These are phyloP conservation scores for Rutpela maculata DNA, from an alignment of 2,888 invertebrate species.

Conservation along the genomic window DNA sequence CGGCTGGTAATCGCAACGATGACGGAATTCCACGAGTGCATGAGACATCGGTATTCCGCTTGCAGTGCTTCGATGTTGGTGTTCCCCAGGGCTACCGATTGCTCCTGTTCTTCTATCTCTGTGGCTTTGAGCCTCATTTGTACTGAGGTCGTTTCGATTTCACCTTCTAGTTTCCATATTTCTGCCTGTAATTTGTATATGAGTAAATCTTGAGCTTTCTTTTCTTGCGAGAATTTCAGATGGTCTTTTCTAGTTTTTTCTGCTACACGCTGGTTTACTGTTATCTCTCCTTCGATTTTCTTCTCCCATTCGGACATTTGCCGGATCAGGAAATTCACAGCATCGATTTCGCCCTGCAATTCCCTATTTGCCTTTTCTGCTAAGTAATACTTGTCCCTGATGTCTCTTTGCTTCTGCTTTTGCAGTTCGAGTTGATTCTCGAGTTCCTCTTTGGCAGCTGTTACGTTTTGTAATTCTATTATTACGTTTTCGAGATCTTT, in stretches of 20 bases:
- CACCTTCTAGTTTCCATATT: slow-evolving; percentile 82
- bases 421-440: slow-evolving; percentile 75
- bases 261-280: slow-evolving; percentile 80
- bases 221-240: slow-evolving; percentile 76
- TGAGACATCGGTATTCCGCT: slow-evolving; percentile 81
- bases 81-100: slow-evolving; percentile 81
- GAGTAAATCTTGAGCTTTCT: slow-evolving; percentile 75
- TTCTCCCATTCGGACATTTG: slow-evolving; percentile 80
- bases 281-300: slow-evolving; percentile 79
- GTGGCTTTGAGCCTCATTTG: slow-evolving; percentile 81
- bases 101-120: slow-evolving; percentile 78
- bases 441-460: slow-evolving; percentile 75
- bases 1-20: slow-evolving; percentile 82
- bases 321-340: slow-evolving; percentile 75
- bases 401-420: slow-evolving; percentile 74
- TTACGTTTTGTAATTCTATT: slow-evolving; percentile 74
- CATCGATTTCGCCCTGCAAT: slow-evolving; percentile 77
- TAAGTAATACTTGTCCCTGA: slow-evolving; percentile 72
- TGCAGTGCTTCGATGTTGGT: slow-evolving; percentile 84
- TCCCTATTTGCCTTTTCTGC: slow-evolving; percentile 74
- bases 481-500: slow-evolving; percentile 77
- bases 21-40: slow-evolving; percentile 85
- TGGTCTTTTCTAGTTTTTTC: slow-evolving; percentile 80
- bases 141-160: slow-evolving; percentile 79
- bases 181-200: slow-evolving; percentile 82